These are phyloP conservation scores for Drosophila prolongata DNA, from an alignment of 2,888 invertebrate species.

Conservation along the genomic window DNA sequence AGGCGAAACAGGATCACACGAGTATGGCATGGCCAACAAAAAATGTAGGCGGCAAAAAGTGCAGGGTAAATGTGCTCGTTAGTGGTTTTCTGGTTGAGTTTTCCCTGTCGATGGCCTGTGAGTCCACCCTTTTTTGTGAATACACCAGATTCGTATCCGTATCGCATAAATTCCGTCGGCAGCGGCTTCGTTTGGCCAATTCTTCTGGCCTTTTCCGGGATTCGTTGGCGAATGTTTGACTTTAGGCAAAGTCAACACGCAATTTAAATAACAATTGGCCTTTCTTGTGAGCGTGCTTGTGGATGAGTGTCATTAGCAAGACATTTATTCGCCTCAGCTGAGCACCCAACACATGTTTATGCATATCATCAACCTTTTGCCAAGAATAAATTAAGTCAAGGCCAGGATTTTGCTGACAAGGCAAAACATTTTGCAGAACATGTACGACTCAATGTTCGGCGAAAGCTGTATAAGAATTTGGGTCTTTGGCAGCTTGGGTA, in stretches of 20 bases:
- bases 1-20: slow-evolving; percentile 18
- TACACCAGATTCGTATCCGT: slow-evolving; percentile 37
- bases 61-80: slow-evolving; percentile 59
- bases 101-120: slow-evolving; percentile 21
- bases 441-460: slow-evolving; percentile 45
- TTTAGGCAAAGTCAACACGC: slow-evolving; percentile 40
- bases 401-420: slow-evolving; percentile 45
- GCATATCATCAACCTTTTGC: slow-evolving; percentile 44
- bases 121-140: slow-evolving; percentile 4
- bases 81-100: slow-evolving; percentile 45
- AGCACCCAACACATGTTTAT: slow-evolving; percentile 42
- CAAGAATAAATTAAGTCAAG: slow-evolving; percentile 51
- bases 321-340: slow-evolving; percentile 42
- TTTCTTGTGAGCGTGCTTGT: slow-evolving; percentile 15
- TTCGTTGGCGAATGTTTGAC: slow-evolving; percentile 16
- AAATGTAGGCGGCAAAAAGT: slow-evolving; percentile 17
- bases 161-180: slow-evolving; percentile 37
- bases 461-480: slow-evolving; percentile 10
- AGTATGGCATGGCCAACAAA: slow-evolving; percentile 11
- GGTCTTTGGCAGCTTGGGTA: background rate
- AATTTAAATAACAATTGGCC: slow-evolving; percentile 50
- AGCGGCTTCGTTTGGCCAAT: slow-evolving; percentile 3
- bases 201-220: background rate
- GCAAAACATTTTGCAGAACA: slow-evolving; percentile 45
- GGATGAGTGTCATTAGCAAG: slow-evolving; percentile 48